A percentile compares a stretch with the other conserved stretches of the same genome.
phyloP scores from a whole-genome alignment of 2,113 vertebrate species.

The Ursus arctos region DNA sequence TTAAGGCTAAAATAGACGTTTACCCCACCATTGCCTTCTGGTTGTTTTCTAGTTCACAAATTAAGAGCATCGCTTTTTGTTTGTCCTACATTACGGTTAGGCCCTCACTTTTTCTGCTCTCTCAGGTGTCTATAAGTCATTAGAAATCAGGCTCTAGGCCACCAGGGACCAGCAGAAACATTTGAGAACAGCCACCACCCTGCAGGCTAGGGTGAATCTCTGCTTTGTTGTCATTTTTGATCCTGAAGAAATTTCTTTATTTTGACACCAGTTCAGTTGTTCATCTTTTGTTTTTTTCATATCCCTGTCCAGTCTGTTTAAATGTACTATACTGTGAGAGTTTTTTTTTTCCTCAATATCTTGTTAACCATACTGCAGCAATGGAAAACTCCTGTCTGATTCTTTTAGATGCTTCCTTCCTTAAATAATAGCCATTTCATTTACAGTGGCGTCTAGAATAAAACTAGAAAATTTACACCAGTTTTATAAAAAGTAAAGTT shows the following conservation, averaged over 20 bases:
- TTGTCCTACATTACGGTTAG: not conserved
- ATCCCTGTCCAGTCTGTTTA: not conserved
- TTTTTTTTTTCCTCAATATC: not conserved
- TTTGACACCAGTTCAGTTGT: not conserved
- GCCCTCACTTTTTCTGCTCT: not conserved
- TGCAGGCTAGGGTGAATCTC: not conserved
- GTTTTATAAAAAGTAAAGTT: conserved; percentile 4
- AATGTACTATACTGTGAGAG: not conserved
- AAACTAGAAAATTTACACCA: not conserved
- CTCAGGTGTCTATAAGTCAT: not conserved
- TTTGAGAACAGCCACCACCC: too few species aligned
- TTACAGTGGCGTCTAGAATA: not conserved
- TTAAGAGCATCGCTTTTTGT: not conserved
- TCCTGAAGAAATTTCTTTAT: not conserved
- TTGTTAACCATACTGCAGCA: not conserved
- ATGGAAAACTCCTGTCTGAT: not conserved
- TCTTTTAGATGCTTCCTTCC: not conserved
- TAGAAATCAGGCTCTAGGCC: not conserved
- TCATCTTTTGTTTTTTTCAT: not conserved
- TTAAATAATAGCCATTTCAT: not conserved
- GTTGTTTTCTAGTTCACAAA: not conserved
- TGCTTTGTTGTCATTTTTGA: not conserved
- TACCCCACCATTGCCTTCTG: rapidly evolving
- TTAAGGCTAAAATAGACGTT: not conserved
- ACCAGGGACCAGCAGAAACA: not conserved